These are phyloP conservation scores for Oxyura jamaicensis DNA, from an alignment of 2,113 vertebrate species.

Conservation along the genomic window DNA sequence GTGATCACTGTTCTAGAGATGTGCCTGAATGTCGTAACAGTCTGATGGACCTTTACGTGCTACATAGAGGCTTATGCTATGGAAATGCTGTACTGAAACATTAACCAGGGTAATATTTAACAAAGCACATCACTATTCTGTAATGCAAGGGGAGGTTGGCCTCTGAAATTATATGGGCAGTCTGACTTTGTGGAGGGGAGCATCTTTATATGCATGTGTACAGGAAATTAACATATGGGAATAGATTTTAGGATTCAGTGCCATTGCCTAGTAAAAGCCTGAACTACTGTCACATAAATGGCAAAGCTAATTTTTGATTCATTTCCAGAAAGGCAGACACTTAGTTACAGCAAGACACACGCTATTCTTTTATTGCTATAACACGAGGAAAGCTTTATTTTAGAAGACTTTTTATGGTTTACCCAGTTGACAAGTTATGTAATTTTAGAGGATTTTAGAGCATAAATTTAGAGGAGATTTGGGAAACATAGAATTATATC, in stretches of 20 bases:
- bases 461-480: neutral
- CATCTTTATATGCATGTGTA: neutral
- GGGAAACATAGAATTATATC: neutral
- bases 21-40: neutral
- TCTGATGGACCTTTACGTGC: neutral
- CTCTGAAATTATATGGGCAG: neutral
- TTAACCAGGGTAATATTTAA: neutral
- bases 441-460: neutral
- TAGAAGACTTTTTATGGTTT: neutral
- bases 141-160: neutral
- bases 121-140: neutral
- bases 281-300: neutral
- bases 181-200: neutral
- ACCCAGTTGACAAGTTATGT: neutral
- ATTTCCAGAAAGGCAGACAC: neutral
- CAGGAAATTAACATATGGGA: neutral
- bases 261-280: neutral
- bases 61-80: neutral
- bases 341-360: neutral
- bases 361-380: neutral
- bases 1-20: neutral
- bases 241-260: neutral
- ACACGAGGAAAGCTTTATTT: fast-evolving
- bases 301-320: neutral
- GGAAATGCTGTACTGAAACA: neutral